Evolutionary conservation across 1,140 invertebrate genomes (phyloP), one percentile per base, ranked within the genome.

Genomic region (Aradophagus sp.): DNA sequence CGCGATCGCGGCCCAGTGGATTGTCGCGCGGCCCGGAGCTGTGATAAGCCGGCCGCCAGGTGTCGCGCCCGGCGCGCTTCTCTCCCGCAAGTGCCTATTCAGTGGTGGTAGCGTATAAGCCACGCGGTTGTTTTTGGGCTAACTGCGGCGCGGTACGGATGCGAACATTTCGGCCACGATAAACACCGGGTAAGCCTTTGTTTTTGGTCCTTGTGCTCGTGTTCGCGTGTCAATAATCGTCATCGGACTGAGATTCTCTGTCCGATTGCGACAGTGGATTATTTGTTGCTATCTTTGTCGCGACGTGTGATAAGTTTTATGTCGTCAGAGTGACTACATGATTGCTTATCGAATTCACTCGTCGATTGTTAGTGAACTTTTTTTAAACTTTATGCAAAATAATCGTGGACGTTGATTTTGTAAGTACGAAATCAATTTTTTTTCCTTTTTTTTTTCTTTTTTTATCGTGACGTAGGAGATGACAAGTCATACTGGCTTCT

Each of bases 91-190:
- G 47, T 52, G 47, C 47, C 47, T 52, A 19, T 52, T 39, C 3
- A 52, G 0, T 17, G 17, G 47, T 52, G 47, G 11, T 29, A 6
- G 2, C 10, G 11, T 29, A 29, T 29, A 29, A 5, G 27, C 6
- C 27, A n/a, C 11, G 27, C 7, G 27, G 27, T 10, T 29, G 7
- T 39, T 15, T 10, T 13, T 29, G 15, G 13, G 20, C 26, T 16
- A 6, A 42, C 16, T 23, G 20, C 16, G 12, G 35, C 35, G 56
- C 35, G 26, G 23, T 47, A 47, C 56, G 44, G 56, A 61, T 61
- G 56, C 56, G 20, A 48, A 14, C 23, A 38, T 39, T 12, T 31
- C 19, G 42, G 42, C 42, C 26, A 23, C n/a, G 15, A 31, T 39
- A 31, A 17, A 19, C 6, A 61, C 15, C 44, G 56, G 56, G 42